Percentiles rank a stretch among this genome's conserved stretches.
phyloP scores from a whole-genome alignment of 2,797 vertebrate genomes.

The Falco peregrinus region DNA sequence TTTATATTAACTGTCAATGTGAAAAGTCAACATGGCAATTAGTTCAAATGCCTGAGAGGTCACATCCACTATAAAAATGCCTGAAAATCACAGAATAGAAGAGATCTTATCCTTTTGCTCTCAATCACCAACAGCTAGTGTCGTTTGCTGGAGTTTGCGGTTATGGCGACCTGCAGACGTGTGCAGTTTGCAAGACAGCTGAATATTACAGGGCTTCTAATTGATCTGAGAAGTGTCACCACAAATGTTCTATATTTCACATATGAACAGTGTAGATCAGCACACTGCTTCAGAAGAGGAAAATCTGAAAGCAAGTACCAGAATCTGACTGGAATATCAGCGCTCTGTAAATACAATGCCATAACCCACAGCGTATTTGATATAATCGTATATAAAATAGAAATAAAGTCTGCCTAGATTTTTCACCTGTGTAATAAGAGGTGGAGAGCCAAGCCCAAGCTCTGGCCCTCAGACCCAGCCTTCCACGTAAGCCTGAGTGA shows the following conservation, averaged over 20 bases:
- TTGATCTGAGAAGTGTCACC: not conserved
- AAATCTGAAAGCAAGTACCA: not conserved
- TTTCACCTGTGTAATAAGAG: not conserved
- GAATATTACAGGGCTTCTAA: not conserved
- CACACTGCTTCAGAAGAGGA: not conserved
- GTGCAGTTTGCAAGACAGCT: not conserved
- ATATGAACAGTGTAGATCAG: not conserved
- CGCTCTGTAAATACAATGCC: not conserved
- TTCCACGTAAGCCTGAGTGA: not conserved
- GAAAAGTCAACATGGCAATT: not conserved
- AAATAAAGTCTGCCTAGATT: not conserved
- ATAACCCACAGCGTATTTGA: not conserved
- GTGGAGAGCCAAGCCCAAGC: not conserved
- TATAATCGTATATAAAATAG: not conserved
- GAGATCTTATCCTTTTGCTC: not conserved
- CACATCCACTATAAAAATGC: not conserved
- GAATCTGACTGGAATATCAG: not conserved
- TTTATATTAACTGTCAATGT: not conserved
- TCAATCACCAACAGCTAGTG: not conserved
- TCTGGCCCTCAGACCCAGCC: not conserved
- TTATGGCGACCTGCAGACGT: accelerated
- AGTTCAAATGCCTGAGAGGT: not conserved
- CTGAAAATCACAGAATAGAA: not conserved
- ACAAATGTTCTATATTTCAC: not conserved
- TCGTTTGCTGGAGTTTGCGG: not conserved